A percentile compares a stretch with the other conserved stretches of the same genome.
Evolutionary conservation across 2,113 vertebrate species (phyloP).

Genomic region (Falco punctatus): DNA sequence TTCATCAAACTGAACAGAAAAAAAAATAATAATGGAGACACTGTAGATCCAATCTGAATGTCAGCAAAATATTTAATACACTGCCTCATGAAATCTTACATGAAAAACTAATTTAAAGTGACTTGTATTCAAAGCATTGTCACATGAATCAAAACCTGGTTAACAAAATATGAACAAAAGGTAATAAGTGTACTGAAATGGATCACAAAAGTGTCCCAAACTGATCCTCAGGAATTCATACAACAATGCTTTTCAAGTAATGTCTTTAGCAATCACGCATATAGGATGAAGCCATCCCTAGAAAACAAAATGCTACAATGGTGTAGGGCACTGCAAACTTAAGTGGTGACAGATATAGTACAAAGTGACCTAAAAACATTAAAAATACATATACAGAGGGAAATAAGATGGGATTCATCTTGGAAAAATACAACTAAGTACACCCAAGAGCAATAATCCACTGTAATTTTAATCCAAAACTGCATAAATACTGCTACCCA

Average conservation of each 20-base stretch:
- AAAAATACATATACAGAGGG: background rate
- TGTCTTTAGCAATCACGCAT: background rate
- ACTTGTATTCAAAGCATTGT: background rate
- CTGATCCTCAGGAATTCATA: background rate
- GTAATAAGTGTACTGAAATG: background rate
- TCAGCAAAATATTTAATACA: constrained; percentile 30
- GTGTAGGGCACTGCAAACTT: background rate
- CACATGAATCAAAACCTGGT: background rate
- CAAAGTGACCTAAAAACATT: background rate
- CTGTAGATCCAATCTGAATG: constrained; percentile 27
- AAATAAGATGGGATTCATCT: background rate
- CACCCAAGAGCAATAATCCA: background rate
- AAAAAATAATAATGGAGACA: background rate
- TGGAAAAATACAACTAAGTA: background rate
- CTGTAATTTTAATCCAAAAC: background rate
- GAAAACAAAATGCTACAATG: background rate
- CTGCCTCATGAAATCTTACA: constrained; percentile 15
- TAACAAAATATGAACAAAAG: background rate
- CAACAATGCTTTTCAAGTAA: background rate
- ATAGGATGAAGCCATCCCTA: background rate
- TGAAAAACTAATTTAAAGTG: background rate
- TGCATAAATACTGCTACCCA: background rate
- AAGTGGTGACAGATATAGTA: background rate
- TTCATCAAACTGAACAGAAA: background rate
- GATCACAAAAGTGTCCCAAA: background rate